Base-by-base conservation (phyloP, 2,113 vertebrate genomes). In the Recurvirostra avosetta region DNA sequence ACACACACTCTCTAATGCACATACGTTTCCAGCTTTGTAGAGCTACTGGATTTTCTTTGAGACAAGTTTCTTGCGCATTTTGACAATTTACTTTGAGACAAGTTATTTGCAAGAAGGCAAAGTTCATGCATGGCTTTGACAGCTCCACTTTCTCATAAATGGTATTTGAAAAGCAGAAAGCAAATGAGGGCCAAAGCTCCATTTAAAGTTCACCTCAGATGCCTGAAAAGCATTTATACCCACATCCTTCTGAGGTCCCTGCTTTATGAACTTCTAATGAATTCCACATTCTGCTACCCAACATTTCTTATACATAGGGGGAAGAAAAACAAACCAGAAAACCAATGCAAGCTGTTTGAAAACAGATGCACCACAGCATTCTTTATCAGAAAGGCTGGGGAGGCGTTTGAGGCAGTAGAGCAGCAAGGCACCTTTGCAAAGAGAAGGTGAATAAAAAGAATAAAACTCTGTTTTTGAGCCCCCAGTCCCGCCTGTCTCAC, bases 91-190 rank as follows among this genome's bases (percentile, higher is more conserved):
- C 96, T 91, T 72, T 12, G 80, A 96, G 89, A 88, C 77, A 53
- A 94, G 84, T 95, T 90, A 92, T 89, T 95, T 83, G 78, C 83
- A 61, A 93, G 94, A 86, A 95, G 88, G 94, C 96, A 95, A 91
- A 96, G 95, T 95, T 96, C 94, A 96, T 84, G 92, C 88, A 40
- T 1, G 91, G 95, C 86, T 96, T 93, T 96, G 96, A 96, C 94
- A 96, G 94, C 94, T 96, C 96, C 86, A 40, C 92, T 96, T 94
- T 96, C 96, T 96, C 96, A 94, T 93, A 96, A 97, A 96, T 63
- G 94, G 86, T 84, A 92, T 95, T 97, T 83, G 96, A 95, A 53
- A 91, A 93, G 93, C 91, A 76, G 83, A 93, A 94, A 84, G 77
- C 80, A 88, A 96, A 83, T 2, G 68, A 86, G 79, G 96, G 83